Evolutionary conservation across 2,113 vertebrate genomes (phyloP).

Genomic region (Lagenorhynchus albirostris): DNA sequence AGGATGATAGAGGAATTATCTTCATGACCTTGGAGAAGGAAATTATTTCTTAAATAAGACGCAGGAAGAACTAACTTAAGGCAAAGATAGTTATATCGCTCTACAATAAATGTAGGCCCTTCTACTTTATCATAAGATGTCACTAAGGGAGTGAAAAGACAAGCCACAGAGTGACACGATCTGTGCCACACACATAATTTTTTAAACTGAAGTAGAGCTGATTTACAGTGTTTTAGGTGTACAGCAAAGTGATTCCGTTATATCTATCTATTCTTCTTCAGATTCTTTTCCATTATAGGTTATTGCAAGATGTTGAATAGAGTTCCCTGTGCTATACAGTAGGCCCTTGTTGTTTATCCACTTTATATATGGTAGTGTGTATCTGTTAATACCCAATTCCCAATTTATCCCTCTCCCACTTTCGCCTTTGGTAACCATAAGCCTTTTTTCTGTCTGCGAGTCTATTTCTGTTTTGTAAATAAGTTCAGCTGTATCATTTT

Average conservation of each 20-base stretch:
- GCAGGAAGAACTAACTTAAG: not conserved
- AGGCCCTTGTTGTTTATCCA: not conserved
- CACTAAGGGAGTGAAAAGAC: not conserved
- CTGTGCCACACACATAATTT: accelerated
- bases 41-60: not conserved
- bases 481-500: not conserved
- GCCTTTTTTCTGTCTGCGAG: not conserved
- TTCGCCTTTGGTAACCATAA: not conserved
- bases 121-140: too few species aligned
- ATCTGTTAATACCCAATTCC: not conserved
- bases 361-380: not conserved
- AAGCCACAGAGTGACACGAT: too few species aligned
- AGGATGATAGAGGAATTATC: not conserved
- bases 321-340: not conserved
- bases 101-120: not conserved
- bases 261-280: not conserved
- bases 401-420: not conserved
- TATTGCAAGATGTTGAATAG: not conserved
- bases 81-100: not conserved
- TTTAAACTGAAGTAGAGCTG: not conserved
- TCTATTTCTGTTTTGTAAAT: not conserved
- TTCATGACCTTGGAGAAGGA: not conserved
- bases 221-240: not conserved
- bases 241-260: not conserved
- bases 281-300: not conserved